Evolutionary conservation across 2,797 vertebrate species (phyloP).

Genomic region (Pangasius macronema): DNA sequence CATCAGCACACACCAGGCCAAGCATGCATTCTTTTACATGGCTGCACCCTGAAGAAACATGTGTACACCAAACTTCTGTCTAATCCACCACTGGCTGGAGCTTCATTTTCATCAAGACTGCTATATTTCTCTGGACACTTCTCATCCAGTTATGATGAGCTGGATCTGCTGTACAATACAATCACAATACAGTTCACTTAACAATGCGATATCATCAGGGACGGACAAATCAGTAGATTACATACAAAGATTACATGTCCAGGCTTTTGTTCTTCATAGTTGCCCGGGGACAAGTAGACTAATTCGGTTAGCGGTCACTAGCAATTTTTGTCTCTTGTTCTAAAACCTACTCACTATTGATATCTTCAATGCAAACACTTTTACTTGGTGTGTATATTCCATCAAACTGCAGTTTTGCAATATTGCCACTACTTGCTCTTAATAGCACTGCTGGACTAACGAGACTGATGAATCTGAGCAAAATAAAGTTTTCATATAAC

Average conservation of each 20-base stretch:
- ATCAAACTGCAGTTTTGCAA: neutral
- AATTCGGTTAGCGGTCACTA: neutral
- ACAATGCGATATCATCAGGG: neutral
- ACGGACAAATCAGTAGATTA: neutral
- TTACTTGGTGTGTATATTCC: neutral
- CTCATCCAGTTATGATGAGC: neutral
- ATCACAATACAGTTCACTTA: neutral
- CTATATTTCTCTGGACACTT: neutral
- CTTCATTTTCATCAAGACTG: slow-evolving; percentile 6
- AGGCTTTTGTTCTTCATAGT: neutral
- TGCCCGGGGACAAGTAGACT: neutral
- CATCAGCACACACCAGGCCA: slow-evolving; percentile 6
- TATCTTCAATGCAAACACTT: neutral
- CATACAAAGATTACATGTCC: neutral
- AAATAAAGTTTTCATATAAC: neutral
- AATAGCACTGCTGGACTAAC: too few relatives aligned
- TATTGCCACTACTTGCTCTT: neutral
- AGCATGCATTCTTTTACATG: slow-evolving; percentile 4
- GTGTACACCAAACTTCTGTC: neutral
- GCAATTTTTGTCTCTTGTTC: neutral
- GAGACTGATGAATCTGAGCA: too few relatives aligned
- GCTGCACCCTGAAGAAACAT: neutral
- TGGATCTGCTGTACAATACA: neutral
- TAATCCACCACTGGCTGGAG: neutral
- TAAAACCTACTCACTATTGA: neutral